Evolutionary conservation across 1,140 invertebrate genomes (phyloP).

Genomic region (Heliconius nattereri): DNA sequence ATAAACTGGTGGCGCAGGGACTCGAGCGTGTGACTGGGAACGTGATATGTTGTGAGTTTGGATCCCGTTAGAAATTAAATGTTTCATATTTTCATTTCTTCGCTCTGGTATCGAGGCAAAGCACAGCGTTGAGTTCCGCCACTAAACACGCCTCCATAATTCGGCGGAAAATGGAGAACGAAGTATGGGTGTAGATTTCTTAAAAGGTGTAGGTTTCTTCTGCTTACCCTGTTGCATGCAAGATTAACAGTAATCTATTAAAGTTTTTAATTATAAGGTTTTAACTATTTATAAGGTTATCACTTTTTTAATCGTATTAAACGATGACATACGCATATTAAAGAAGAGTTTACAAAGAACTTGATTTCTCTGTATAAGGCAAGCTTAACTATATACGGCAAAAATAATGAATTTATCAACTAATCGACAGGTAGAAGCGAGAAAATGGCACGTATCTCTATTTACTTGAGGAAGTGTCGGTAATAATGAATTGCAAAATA

Average conservation of each 20-base stretch:
- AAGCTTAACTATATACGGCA: slow-evolving; percentile 6
- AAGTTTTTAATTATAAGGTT: neutral
- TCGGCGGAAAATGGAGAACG: no score
- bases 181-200: no score
- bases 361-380: neutral
- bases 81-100: no score
- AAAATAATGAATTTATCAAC: slow-evolving; percentile 12
- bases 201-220: no score
- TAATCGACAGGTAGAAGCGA: neutral
- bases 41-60: no score
- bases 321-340: neutral
- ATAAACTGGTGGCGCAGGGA: neutral
- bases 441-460: neutral
- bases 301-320: neutral
- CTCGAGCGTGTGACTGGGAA: no score
- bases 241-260: neutral
- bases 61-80: no score
- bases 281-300: neutral
- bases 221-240: no score
- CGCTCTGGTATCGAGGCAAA: no score
- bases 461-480: neutral
- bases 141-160: no score
- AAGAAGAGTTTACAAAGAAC: neutral
- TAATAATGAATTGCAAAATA: neutral
- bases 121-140: no score